phyloP scores from a whole-genome alignment of 37 sponge, comb jelly and placozoan species.

The Crambe crambe region DNA sequence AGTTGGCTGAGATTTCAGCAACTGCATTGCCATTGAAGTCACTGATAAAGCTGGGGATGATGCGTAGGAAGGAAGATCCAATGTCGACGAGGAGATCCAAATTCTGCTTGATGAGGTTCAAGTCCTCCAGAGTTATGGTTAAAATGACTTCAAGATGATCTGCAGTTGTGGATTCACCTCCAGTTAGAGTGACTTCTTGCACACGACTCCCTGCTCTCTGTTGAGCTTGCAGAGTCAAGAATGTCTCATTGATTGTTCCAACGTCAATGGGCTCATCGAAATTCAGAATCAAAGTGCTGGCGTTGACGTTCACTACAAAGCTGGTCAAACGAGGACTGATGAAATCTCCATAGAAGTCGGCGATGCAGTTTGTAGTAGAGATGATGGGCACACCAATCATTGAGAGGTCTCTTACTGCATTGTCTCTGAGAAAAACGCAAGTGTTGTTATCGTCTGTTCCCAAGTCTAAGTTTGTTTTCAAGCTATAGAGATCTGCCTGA shows the following conservation, averaged over 20 bases:
- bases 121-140: conserved; percentile 47
- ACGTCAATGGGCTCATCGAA: conserved; percentile 84
- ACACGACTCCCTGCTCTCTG: conserved; percentile 52
- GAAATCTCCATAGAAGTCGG: conserved; percentile 59
- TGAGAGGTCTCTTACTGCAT: conserved; percentile 70
- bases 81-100: conserved; percentile 66
- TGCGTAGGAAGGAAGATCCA: conserved; percentile 66
- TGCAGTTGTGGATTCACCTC: conserved; percentile 55
- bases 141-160: conserved; percentile 67
- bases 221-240: conserved; percentile 57
- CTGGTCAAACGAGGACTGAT: conserved; percentile 67
- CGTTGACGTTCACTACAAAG: conserved; percentile 69
- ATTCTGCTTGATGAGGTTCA: conserved; percentile 79
- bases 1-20: conserved; percentile 21
- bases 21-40: conserved; percentile 70
- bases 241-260: conserved; percentile 59
- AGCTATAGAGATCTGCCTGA: conserved; percentile 52
- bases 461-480: conserved; percentile 62
- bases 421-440: conserved; percentile 46
- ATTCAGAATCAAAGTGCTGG: conserved; percentile 54
- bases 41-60: conserved; percentile 56
- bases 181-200: conserved; percentile 70
- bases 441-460: conserved; percentile 77
- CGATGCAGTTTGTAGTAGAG: conserved; percentile 40
- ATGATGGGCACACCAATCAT: conserved; percentile 38